Conservation (phyloP, 2,888 invertebrate species). For the Ommatoiulus sabulosus region DNA sequence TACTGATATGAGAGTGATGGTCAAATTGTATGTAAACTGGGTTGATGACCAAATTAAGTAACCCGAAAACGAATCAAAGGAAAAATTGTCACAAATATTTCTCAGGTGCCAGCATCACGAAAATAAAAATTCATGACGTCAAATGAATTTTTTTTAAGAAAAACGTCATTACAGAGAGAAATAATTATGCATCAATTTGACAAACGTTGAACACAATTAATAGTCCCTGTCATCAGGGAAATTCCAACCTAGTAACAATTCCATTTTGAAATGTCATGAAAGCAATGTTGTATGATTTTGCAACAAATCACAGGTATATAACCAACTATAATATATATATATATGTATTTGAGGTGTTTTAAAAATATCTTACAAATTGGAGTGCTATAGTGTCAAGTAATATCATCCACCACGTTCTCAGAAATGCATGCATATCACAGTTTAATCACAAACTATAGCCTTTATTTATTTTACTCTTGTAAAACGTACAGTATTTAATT, state of each 20-base stretch:
- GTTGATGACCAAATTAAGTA: neutral
- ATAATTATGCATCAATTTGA: neutral
- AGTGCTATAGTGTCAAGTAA: no score
- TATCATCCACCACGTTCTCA: no score
- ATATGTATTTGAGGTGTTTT: no score
- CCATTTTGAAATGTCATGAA: no score
- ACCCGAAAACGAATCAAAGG: neutral
- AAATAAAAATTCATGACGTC: neutral
- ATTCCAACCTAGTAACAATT: neutral
- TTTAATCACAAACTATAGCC: neutral
- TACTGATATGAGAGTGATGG: constrained; percentile 1
- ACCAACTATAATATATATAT: no score
- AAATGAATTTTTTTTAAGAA: neutral
- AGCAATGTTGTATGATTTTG: no score
- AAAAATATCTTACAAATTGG: no score
- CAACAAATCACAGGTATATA: no score
- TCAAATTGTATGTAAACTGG: neutral
- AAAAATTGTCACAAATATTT: neutral
- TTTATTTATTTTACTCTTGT: neutral
- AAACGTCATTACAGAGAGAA: neutral
- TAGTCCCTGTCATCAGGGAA: neutral
- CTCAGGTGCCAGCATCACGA: neutral
- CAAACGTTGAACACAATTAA: neutral
- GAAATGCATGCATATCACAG: neutral
- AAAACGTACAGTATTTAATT: neutral